Percentiles rank a stretch among this genome's conserved stretches.
Evolutionary conservation across 2,797 vertebrate species (phyloP).

Genomic region (Tangara arthus): DNA sequence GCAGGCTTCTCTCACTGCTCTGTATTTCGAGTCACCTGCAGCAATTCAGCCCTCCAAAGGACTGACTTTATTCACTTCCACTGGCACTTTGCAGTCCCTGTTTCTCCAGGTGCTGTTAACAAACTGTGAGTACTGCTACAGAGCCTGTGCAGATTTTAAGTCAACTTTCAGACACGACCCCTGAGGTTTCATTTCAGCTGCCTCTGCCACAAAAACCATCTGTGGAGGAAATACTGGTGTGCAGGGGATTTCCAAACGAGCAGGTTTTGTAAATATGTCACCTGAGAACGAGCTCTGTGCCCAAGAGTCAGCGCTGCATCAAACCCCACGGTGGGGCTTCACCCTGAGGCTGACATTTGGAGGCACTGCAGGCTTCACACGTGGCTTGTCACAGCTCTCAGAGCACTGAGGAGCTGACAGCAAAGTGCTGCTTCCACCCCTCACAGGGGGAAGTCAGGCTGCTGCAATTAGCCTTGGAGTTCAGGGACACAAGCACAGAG

Average conservation of each 20-base stretch:
- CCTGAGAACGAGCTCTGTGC: background rate
- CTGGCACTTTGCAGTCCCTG: background rate
- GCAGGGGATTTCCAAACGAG: background rate
- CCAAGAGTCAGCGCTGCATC: background rate
- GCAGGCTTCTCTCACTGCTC: background rate
- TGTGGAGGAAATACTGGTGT: background rate
- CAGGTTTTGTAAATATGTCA: background rate
- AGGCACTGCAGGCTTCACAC: background rate
- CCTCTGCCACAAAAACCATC: background rate
- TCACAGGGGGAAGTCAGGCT: background rate
- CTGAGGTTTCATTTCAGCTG: background rate
- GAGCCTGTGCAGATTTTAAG: background rate
- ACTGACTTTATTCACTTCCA: background rate
- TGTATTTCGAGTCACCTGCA: background rate
- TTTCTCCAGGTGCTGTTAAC: background rate
- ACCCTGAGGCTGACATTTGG: background rate
- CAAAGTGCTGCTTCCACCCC: background rate
- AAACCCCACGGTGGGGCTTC: fast-evolving
- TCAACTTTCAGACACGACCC: background rate
- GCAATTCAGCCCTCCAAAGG: background rate
- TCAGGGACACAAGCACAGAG: background rate
- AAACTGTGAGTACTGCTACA: background rate
- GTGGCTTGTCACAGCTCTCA: background rate
- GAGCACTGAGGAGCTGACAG: background rate
- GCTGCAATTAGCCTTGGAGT: background rate